Evolutionary conservation across 2,888 invertebrate species (phyloP).

Genomic region (Agelastica alni): DNA sequence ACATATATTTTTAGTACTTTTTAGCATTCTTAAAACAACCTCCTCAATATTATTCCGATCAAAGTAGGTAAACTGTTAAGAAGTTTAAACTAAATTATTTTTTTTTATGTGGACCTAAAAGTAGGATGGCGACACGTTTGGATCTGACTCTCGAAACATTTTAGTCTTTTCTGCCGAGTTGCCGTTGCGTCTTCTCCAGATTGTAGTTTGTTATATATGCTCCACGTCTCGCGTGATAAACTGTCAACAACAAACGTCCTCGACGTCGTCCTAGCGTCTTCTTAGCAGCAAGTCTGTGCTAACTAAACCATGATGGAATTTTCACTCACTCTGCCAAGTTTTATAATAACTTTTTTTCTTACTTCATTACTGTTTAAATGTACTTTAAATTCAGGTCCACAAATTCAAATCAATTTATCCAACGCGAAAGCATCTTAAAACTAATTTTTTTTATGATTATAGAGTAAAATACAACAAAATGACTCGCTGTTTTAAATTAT

Average conservation of each 20-base stretch:
- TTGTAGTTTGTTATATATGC: constrained; percentile 52
- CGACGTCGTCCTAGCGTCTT: constrained; percentile 42
- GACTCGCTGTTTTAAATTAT: too few relatives aligned
- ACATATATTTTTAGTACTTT: too few relatives aligned
- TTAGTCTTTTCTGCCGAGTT: constrained; percentile 25
- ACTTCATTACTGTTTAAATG: not conserved
- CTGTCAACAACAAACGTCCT: constrained; percentile 53
- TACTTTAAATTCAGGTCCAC: too few relatives aligned
- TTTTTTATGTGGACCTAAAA: not conserved
- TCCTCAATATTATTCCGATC: too few relatives aligned
- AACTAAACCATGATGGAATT: constrained; percentile 42
- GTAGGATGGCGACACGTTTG: not conserved
- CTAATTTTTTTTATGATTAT: too few relatives aligned
- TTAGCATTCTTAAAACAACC: too few relatives aligned
- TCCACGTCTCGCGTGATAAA: constrained; percentile 56
- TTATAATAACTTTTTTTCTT: constrained; percentile 10
- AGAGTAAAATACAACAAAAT: too few relatives aligned
- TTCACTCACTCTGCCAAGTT: constrained; percentile 21
- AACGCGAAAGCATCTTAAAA: too few relatives aligned
- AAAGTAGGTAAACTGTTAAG: too few relatives aligned
- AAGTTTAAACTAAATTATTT: too few relatives aligned
- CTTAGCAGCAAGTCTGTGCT: constrained; percentile 31
- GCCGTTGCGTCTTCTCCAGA: constrained; percentile 53
- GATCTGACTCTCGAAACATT: constrained; percentile 13
- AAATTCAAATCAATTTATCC: too few relatives aligned